Base-by-base conservation (phyloP, 2,797 vertebrate genomes). In the Propithecus deckenii region DNA sequence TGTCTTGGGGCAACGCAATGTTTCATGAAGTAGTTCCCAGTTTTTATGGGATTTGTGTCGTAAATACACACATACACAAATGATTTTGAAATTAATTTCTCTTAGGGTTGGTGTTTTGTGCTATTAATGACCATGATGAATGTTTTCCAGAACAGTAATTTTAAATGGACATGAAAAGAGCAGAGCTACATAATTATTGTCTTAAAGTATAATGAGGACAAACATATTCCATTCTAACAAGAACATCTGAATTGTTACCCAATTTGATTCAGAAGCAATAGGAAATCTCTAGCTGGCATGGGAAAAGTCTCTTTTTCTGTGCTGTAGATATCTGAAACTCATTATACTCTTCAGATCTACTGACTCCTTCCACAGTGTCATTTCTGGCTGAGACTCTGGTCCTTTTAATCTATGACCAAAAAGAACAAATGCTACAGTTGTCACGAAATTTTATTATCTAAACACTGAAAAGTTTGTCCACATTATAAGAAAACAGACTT, bases 71-170 rank as follows among this genome's bases (percentile, higher is more conserved):
- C 8, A 48, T 52, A 67, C 23, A 20, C 11, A 76, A 63, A 35
- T 83, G 14, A 92, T 67, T 91, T 89, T 91, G 65, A 86, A 87
- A 61, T 75, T 80, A 46, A 79, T 67, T 95, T 92, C 28, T 92
- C 35, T 91, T 72, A 57, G 6, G 7, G 15, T 35, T 72, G 32
- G 15, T 94, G 41, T 63, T 71, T 88, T 48, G 14, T 57, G 59
- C 48, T 61, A 4, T 65, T 72, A 86, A 75, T 69, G 67, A 55
- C 6, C 13, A 67, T 30, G 74, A 69, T 63, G 8, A 86, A 41
- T 35, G 6, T 38, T 83, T 91, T 78, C 15, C 32, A 57, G 12
- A 89, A 57, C 1, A 86, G 43, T 74, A 57, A 80, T 80, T 96
- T 96, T 55, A 74, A 95, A 83, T 43, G 14, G 7, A 43, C 32